Conservation (phyloP, 2,888 invertebrate genomes). For the Nebria salina region DNA sequence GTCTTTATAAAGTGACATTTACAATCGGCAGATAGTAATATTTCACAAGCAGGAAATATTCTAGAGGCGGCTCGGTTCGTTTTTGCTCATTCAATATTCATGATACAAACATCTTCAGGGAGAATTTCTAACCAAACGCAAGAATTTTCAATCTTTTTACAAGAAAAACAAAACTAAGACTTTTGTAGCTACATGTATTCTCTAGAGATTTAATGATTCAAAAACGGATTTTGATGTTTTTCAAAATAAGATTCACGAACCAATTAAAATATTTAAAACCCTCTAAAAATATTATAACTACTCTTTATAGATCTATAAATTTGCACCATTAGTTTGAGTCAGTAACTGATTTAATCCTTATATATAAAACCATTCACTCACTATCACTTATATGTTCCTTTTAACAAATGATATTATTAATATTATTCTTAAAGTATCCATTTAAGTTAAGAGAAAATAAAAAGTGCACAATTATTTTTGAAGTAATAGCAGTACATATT, state of each 20-base stretch:
- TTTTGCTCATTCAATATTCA: background rate
- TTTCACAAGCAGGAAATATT: slow-evolving; percentile 18
- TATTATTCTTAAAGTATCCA: background rate
- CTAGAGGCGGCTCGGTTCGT: background rate
- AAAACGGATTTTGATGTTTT: too few species aligned
- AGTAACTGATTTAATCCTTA: background rate
- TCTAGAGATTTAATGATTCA: too few species aligned
- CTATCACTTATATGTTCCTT: background rate
- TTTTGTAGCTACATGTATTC: too few species aligned
- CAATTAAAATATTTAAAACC: too few species aligned
- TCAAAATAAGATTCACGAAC: too few species aligned
- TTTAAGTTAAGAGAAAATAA: background rate
- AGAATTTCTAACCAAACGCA: background rate
- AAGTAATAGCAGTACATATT: background rate
- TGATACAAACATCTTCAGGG: background rate
- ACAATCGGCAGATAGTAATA: slow-evolving; percentile 13
- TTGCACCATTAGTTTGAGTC: too few species aligned
- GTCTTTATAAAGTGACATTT: slow-evolving; percentile 31
- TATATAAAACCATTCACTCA: background rate
- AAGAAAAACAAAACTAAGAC: too few species aligned
- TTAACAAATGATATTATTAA: background rate
- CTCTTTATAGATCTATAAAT: too few species aligned
- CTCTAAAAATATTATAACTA: too few species aligned
- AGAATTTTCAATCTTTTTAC: background rate
- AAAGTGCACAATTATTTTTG: background rate